Evolutionary conservation across 2,113 vertebrate genomes (phyloP).

Genomic region (Dromas ardeola): DNA sequence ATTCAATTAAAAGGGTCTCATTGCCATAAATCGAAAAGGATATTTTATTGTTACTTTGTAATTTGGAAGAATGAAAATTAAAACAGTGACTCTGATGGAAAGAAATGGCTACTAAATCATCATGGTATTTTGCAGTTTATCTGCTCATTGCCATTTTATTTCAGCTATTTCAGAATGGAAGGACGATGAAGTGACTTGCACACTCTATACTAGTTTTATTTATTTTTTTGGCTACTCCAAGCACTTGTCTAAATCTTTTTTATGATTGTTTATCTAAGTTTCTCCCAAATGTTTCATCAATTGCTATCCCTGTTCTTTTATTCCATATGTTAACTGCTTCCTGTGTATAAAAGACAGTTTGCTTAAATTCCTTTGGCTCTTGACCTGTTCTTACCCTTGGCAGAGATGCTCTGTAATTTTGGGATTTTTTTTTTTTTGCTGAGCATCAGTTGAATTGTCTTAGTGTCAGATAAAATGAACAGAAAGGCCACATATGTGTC

Average conservation of each 20-base stretch:
- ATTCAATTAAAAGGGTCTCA: constrained; percentile 13
- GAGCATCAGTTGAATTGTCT: constrained; percentile 32
- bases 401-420: constrained; percentile 39
- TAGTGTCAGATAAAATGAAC: constrained; percentile 50
- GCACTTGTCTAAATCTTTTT: constrained; percentile 60
- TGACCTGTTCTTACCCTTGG: constrained; percentile 65
- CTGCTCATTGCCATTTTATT: constrained; percentile 61
- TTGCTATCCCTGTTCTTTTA: constrained; percentile 50
- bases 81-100: constrained; percentile 59
- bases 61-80: constrained; percentile 70
- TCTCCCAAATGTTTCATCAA: constrained; percentile 64
- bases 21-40: constrained; percentile 1
- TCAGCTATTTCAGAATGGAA: constrained; percentile 48
- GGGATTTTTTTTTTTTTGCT: background rate
- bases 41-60: constrained; percentile 53
- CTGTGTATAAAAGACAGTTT: constrained; percentile 60
- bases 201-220: constrained; percentile 22
- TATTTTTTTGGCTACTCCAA: constrained; percentile 55
- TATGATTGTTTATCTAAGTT: constrained; percentile 64
- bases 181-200: constrained; percentile 39
- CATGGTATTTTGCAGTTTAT: constrained; percentile 66
- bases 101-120: constrained; percentile 62
- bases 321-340: constrained; percentile 62
- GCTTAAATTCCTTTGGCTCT: constrained; percentile 62
- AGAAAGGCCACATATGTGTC: constrained; percentile 47